These are phyloP conservation scores for Lepisosteus oculatus DNA, from an alignment of 2,113 vertebrate species.

Conservation along the genomic window DNA sequence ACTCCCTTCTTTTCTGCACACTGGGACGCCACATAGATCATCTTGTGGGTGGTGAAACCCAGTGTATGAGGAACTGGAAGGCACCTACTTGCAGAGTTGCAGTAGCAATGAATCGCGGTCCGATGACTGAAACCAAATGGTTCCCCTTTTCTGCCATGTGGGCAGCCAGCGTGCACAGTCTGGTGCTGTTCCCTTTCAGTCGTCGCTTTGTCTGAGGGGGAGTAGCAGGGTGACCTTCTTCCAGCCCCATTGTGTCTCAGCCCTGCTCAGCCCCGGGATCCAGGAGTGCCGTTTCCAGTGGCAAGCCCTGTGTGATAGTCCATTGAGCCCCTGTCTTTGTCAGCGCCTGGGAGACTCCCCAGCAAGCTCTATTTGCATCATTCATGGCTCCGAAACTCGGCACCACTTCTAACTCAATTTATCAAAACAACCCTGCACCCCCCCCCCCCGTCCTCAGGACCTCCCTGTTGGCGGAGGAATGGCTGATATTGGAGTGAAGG, in stretches of 20 bases:
- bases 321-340: neutral
- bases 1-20: too few relatives aligned
- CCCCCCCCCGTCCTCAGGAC: neutral
- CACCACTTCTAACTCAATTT: neutral
- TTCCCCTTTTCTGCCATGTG: neutral
- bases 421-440: neutral
- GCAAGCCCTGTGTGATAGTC: neutral
- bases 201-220: neutral
- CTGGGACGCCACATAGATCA: too few relatives aligned
- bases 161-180: neutral
- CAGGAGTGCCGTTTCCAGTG: neutral
- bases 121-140: too few relatives aligned
- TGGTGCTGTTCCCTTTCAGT: neutral
- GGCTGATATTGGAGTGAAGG: neutral
- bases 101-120: too few relatives aligned
- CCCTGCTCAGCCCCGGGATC: neutral
- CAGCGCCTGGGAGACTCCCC: neutral
- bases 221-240: neutral
- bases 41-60: too few relatives aligned
- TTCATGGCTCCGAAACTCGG: neutral
- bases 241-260: neutral
- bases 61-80: too few relatives aligned
- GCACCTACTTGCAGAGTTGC: too few relatives aligned
- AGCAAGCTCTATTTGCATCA: neutral
- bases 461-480: neutral